Evolutionary conservation across 2,888 invertebrate species (phyloP), one percentile per base, ranked within the genome.

Genomic region (Agriopis marginaria): DNA sequence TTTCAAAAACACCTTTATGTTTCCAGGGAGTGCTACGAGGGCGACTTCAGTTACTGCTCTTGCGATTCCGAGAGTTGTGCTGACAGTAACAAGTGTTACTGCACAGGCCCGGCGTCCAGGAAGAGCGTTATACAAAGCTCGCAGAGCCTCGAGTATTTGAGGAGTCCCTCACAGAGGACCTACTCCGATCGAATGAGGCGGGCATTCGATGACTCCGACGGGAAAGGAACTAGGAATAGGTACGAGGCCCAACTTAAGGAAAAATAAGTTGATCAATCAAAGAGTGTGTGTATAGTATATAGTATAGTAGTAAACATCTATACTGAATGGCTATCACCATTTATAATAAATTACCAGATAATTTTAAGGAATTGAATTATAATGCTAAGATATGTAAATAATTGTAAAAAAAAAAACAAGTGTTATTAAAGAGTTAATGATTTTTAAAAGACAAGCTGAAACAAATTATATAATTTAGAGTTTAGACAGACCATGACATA

Each of bases 81-180:
- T 0, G 97, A 97, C 75, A 97, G 97, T 79, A 98, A 98, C 86
- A 98, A 98, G 87, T 98, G 98, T 84, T 98, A 98, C 83, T 98
- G 98, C 84, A 81, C 95, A 86, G 83, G 90, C 7, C 84, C 91
- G 1, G 45, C 58, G n/a, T 32, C 58, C 17, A 56, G 65, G 45
- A 78, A 81, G 68, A 77, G 80, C 67, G 74, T 74, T 5, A 90
- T 93, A 70, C 94, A 95, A 75, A 87, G 83, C 64, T 88, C 92
- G 0, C 92, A 91, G 68, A 95, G 95, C 71, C 84, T 95, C 66
- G 95, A 95, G 77, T 95, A 95, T 72, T 83, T 95, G 72, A 88
- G 90, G 17, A 94, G 94, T 73, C 94, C 95, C 0, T 88, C 89
- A 0, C 95, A 94, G 66, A 89, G 88, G 63, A 82, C 83, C 0